Evolutionary conservation across 2,888 invertebrate species (phyloP).

Genomic region (Rotaria sp.): DNA sequence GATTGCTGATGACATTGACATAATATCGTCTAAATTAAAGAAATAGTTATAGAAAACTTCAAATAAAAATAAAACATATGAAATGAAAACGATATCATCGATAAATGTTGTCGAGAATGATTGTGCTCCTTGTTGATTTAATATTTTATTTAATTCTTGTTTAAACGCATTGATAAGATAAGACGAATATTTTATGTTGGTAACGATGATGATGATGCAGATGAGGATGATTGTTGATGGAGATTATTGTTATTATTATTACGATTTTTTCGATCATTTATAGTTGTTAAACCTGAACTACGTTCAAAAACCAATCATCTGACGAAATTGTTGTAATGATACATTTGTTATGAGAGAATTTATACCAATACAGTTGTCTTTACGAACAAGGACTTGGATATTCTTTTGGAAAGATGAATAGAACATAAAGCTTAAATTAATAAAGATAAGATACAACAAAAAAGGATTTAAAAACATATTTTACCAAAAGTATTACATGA

Average conservation of each 20-base stretch:
- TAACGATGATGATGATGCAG: not conserved
- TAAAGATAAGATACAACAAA: not conserved
- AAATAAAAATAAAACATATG: not conserved
- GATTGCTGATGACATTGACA: not conserved
- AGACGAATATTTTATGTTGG: not conserved
- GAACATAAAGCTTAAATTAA: not conserved
- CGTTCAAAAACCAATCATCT: conserved; percentile 12
- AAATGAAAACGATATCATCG: not conserved
- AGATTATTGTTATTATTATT: not conserved
- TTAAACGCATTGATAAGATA: not conserved
- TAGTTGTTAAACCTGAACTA: not conserved
- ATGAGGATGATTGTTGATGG: not conserved
- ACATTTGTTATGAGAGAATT: not conserved
- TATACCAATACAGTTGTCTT: not conserved
- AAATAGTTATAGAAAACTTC: not conserved
- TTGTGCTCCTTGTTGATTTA: not conserved
- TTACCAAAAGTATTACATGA: conserved; percentile 3
- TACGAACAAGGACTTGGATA: conserved; percentile 3
- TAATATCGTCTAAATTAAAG: not conserved
- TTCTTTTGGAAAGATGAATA: not conserved
- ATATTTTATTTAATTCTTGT: not conserved
- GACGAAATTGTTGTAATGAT: conserved; percentile 18
- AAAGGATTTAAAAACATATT: not conserved
- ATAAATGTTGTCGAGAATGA: not conserved
- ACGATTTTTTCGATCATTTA: not conserved